These are phyloP conservation scores for Eupeodes latifasciatus DNA, from an alignment of 2,888 invertebrate species.

Conservation along the genomic window DNA sequence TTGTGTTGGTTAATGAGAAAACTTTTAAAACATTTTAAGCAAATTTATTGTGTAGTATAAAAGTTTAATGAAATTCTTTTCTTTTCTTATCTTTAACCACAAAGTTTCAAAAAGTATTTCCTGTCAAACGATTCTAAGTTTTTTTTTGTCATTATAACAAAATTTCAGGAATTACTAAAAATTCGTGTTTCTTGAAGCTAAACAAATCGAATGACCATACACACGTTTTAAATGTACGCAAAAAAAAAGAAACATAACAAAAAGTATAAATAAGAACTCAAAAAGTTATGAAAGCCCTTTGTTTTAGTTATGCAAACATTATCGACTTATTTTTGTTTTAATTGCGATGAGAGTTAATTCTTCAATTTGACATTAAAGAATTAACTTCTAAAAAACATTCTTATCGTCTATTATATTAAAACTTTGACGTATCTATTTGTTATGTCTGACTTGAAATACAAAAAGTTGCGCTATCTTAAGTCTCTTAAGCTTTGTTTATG, in stretches of 20 bases:
- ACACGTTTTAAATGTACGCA: background rate
- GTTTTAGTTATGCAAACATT: no score
- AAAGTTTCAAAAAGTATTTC: background rate
- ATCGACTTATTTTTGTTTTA: background rate
- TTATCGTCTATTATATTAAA: background rate
- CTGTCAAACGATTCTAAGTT: background rate
- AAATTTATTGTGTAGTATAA: no score
- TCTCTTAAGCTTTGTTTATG: background rate
- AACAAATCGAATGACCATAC: background rate
- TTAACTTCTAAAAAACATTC: background rate
- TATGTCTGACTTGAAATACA: background rate
- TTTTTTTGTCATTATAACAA: background rate
- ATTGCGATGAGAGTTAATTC: background rate
- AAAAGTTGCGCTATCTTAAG: constrained; percentile 8
- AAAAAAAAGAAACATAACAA: background rate
- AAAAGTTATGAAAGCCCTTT: background rate
- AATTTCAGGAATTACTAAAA: background rate
- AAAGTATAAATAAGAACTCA: background rate
- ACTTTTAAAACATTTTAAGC: background rate
- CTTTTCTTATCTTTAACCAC: background rate
- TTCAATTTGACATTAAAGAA: background rate
- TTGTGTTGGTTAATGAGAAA: background rate
- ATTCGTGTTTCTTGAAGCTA: no score
- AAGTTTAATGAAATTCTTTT: background rate
- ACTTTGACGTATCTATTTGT: background rate